Percentiles rank a stretch among this genome's conserved stretches.
Conservation (phyloP, 1,140 invertebrate species). For the Metaphire vulgaris region DNA sequence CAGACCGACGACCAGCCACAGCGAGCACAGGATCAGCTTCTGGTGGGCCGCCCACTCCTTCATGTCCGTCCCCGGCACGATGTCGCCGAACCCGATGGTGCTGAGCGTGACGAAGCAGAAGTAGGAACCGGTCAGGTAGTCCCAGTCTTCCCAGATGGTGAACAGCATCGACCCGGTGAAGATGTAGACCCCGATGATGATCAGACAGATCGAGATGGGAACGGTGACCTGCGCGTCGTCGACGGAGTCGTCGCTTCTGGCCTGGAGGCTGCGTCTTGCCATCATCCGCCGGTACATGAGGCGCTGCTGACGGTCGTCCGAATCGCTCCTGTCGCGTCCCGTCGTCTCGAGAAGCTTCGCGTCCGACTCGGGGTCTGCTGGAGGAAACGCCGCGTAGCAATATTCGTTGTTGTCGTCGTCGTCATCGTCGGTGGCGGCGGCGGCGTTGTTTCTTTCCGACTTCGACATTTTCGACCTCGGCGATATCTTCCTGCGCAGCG, state of each 20-base stretch:
- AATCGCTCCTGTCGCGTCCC: too few species aligned
- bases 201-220: conserved; percentile 31
- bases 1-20: conserved; percentile 74
- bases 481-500: too few species aligned
- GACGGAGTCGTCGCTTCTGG: not conserved
- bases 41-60: conserved; percentile 6
- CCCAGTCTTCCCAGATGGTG: conserved; percentile 56
- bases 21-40: conserved; percentile 71
- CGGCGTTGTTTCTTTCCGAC: too few species aligned
- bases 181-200: conserved; percentile 29
- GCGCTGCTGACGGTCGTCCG: not conserved
- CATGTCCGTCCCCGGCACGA: conserved; percentile 57
- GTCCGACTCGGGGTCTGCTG: too few species aligned
- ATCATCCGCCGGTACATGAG: not conserved
- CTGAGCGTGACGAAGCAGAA: conserved; percentile 80
- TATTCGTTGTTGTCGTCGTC: too few species aligned
- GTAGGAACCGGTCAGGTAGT: conserved; percentile 80
- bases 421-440: too few species aligned
- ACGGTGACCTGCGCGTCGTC: conserved; percentile 28
- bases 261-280: not conserved
- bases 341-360: too few species aligned
- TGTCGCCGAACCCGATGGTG: conserved; percentile 84
- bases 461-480: too few species aligned
- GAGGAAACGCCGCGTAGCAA: too few species aligned
- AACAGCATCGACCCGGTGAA: conserved; percentile 34